Conservation (phyloP, 2,888 invertebrate genomes). For the Plebejus anna region DNA sequence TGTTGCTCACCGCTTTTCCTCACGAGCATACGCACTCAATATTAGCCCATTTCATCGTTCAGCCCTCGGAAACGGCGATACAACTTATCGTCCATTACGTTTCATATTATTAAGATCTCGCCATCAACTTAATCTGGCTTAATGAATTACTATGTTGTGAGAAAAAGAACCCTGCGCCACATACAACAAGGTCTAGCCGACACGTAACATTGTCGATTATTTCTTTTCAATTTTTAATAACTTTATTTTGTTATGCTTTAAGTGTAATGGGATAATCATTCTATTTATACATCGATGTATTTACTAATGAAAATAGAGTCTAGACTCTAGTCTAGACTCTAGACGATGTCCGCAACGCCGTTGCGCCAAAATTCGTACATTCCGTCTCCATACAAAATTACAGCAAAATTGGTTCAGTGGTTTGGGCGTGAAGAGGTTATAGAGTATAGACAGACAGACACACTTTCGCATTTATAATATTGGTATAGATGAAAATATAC, state of each 20-base stretch:
- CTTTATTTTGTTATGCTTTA: not conserved
- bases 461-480: too few relatives aligned
- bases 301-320: too few relatives aligned
- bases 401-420: too few relatives aligned
- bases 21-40: slow-evolving; percentile 27
- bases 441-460: too few relatives aligned
- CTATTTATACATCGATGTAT: too few relatives aligned
- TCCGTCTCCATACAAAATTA: too few relatives aligned
- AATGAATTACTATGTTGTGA: not conserved
- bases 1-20: not conserved
- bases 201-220: not conserved
- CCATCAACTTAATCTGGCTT: slow-evolving; percentile 26
- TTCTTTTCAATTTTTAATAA: slow-evolving; percentile 9
- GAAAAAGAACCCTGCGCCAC: not conserved
- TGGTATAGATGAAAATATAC: not conserved
- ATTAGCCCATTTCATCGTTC: slow-evolving; percentile 28
- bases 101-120: slow-evolving; percentile 32
- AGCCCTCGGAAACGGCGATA: slow-evolving; percentile 30
- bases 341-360: too few relatives aligned
- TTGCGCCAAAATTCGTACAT: too few relatives aligned
- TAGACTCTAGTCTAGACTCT: too few relatives aligned
- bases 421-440: too few relatives aligned
- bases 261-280: not conserved
- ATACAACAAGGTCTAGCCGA: not conserved
- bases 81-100: slow-evolving; percentile 31